Conservation (phyloP, 2,888 invertebrate genomes). For the Ormia ochracea region DNA sequence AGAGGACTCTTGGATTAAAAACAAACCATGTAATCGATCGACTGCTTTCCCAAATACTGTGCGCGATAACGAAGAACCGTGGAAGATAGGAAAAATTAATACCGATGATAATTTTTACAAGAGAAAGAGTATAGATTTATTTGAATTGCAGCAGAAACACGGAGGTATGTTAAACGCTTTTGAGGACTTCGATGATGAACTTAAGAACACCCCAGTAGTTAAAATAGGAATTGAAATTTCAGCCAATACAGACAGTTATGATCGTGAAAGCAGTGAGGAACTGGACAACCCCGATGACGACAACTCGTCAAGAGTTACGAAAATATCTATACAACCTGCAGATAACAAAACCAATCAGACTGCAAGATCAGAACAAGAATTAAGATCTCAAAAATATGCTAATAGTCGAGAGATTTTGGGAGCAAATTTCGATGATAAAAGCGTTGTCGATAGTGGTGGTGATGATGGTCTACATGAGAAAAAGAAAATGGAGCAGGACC, state of each 20-base stretch:
- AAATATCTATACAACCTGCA: slow-evolving; percentile 54
- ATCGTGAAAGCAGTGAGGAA: slow-evolving; percentile 66
- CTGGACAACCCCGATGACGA: slow-evolving; percentile 67
- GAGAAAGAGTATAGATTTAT: slow-evolving; percentile 74
- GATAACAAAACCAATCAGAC: slow-evolving; percentile 1
- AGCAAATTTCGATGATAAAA: slow-evolving; percentile 31
- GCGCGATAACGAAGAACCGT: slow-evolving; percentile 65
- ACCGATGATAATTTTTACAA: slow-evolving; percentile 67
- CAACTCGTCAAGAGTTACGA: slow-evolving; percentile 66
- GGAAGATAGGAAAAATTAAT: slow-evolving; percentile 64
- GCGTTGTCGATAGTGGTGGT: slow-evolving; percentile 15
- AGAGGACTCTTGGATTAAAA: slow-evolving; percentile 69
- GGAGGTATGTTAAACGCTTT: slow-evolving; percentile 67
- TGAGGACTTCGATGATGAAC: slow-evolving; percentile 74
- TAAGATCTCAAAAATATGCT: slow-evolving; percentile 64
- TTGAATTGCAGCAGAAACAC: slow-evolving; percentile 67
- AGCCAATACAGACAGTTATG: slow-evolving; percentile 53
- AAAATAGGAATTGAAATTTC: slow-evolving; percentile 63
- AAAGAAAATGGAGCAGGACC: slow-evolving; percentile 65
- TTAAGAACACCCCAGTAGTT: slow-evolving; percentile 72
- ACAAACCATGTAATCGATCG: slow-evolving; percentile 51
- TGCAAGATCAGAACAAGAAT: neutral
- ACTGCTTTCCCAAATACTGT: slow-evolving; percentile 63
- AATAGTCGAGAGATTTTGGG: slow-evolving; percentile 69
- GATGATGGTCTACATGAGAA: slow-evolving; percentile 44